phyloP scores from a whole-genome alignment of 2,888 invertebrate genomes.

The Reticulitermes lucifugus region DNA sequence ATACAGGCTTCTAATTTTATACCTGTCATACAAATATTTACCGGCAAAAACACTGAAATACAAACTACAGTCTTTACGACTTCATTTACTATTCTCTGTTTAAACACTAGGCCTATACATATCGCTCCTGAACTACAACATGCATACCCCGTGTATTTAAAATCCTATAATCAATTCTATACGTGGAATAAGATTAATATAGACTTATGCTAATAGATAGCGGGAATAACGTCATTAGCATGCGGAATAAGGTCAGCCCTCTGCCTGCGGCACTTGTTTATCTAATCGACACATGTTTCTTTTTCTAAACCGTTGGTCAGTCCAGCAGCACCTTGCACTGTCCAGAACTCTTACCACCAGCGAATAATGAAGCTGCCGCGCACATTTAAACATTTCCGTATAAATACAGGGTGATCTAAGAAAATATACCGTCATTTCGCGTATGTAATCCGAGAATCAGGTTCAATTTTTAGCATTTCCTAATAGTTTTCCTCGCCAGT shows the following conservation, averaged over 20 bases:
- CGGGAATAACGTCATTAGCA: background rate
- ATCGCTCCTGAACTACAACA: background rate
- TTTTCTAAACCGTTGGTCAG: background rate
- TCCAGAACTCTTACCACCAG: background rate
- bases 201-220: background rate
- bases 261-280: background rate
- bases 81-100: background rate
- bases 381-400: too few species aligned
- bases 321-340: background rate
- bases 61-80: background rate
- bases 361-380: too few species aligned
- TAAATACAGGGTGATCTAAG: too few species aligned
- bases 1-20: too few species aligned
- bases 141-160: background rate
- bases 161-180: background rate
- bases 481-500: too few species aligned
- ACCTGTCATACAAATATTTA: too few species aligned
- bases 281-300: background rate
- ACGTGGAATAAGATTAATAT: background rate
- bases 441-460: too few species aligned
- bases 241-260: background rate
- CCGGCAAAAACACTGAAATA: too few species aligned
- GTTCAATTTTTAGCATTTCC: too few species aligned
- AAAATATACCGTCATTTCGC: too few species aligned
- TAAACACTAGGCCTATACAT: background rate